Conservation (phyloP, 2,888 invertebrate species). For the Thysanoteuthis rhombus region DNA sequence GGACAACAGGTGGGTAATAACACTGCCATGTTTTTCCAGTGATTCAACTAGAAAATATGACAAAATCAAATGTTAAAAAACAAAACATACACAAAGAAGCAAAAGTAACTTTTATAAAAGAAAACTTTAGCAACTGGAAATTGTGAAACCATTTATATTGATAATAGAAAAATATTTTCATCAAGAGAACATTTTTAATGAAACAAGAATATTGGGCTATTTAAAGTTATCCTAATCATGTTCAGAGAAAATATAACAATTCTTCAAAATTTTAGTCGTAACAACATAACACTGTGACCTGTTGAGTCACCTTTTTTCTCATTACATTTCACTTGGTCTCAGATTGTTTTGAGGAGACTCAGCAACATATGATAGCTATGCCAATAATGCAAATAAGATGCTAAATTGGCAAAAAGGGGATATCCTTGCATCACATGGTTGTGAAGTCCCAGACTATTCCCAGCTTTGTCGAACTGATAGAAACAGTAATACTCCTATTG, state of each 20-base stretch:
- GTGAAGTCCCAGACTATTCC: too few relatives aligned
- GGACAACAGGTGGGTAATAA: constrained; percentile 93
- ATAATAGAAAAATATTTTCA: neutral
- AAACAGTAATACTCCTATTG: too few relatives aligned
- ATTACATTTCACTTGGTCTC: too few relatives aligned
- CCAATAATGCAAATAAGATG: too few relatives aligned
- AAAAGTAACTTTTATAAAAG: neutral
- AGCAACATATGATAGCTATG: too few relatives aligned
- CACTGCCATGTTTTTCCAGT: constrained; percentile 96
- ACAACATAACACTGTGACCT: too few relatives aligned
- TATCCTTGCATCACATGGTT: too few relatives aligned
- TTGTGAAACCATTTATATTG: neutral
- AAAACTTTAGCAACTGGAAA: neutral
- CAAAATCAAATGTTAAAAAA: neutral
- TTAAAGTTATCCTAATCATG: neutral
- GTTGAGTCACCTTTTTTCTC: too few relatives aligned
- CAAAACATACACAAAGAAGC: neutral
- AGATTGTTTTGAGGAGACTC: too few relatives aligned
- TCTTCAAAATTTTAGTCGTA: neutral
- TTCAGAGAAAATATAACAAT: neutral
- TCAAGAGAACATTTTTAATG: neutral
- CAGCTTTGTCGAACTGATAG: too few relatives aligned
- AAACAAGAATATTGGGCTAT: neutral
- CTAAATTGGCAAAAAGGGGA: too few relatives aligned
- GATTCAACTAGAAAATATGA: constrained; percentile 75